Base-by-base conservation (phyloP, 2,113 vertebrate genomes). In the Pelodiscus sinensis region DNA sequence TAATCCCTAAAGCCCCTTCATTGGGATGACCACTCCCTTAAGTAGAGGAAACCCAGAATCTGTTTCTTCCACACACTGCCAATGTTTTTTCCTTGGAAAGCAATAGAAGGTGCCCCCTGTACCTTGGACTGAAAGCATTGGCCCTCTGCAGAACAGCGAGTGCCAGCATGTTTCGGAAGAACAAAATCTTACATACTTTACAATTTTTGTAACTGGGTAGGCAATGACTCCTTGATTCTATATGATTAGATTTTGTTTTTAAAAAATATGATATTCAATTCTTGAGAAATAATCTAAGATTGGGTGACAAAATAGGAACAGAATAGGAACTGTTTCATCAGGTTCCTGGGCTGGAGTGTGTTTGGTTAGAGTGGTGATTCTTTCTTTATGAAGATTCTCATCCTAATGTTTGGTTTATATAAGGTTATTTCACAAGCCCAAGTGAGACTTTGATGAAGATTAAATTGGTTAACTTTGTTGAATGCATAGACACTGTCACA, bases 91-190 rank as follows among this genome's bases (percentile, higher is more conserved):
- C 35, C 35, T 75, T 75, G 38, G 35, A 75, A 75, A 75, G 71
- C 62, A 44, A 38, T 75, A 22, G 2, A 75, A 75, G 21, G 12
- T 68, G 62, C 16, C 35, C 71, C 38, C n/a, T 73, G 21, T 22
- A 24, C 3, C 35, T 75, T 3, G 38, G 71, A 50, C 21, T 78
- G 56, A 88, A 3, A 81, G 31, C 31, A 55, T 9, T 62, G 60
- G 81, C 6, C 16, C 77, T 56, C n/a, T 22, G 57, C 15, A 77
- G 81, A 22, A 85, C 65, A 58, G 27, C 0, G 0, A 15, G 35
- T 81, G 88, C 16, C 62, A 4, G 13, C 82, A 89, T 2, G 44
- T 86, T 91, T 89, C 78, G 78, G 38, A 90, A 84, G 3, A 82
- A 78, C 60, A 86, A 85, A 89, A 90, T 2, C 2, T 87, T 62